Evolutionary conservation across 23 tunicate genomes (phyloP), one percentile per base, ranked within the genome.

Genomic region (Halocynthia aurantium): DNA sequence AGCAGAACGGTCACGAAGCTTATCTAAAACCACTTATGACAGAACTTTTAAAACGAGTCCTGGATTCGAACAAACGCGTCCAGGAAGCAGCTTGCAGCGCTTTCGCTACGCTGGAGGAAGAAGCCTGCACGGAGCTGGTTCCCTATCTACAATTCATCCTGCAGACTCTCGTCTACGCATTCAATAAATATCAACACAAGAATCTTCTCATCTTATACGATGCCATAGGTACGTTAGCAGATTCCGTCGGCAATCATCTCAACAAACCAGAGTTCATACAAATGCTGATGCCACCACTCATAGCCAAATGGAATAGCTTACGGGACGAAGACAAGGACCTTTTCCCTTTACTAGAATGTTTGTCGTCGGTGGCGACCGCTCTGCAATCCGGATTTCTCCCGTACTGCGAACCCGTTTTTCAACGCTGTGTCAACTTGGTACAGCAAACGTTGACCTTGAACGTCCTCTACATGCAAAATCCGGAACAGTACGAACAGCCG

Each of bases 21-120:
- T 95, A 88, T 77, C 71, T 95, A 61, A 95, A 95, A 62, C 99
- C 99, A n/a, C 76, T 95, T 61, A 95, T 95, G 85, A 88, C 94
- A 52, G 99, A 88, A 62, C 76, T 95, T 18, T 69, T 95, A 51
- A 91, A 89, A 68, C 84, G 99, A 7, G 81, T 95, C 54, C 73
- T 95, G 15, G 99, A 95, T 63, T 83, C 90, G 12, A 95, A 95
- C 79, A 95, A 95, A 69, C 70, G 93, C 50, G 99, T 95, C 8
- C 99, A 95, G 70, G 99, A 95, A 66, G 99, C 99, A 0, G 99
- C 99, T 7, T 95, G 99, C 91, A 89, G 97, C 74, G 96, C 99
- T 12, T 95, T 95, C 78, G 99, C 99, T 10, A 95, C 99, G 6
- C 72, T 95, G 71, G 99, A 95, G 51, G 99, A 95, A 67, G 99